These are phyloP conservation scores for Pipistrellus nathusii DNA, from an alignment of 2,797 vertebrate genomes.

Conservation along the genomic window DNA sequence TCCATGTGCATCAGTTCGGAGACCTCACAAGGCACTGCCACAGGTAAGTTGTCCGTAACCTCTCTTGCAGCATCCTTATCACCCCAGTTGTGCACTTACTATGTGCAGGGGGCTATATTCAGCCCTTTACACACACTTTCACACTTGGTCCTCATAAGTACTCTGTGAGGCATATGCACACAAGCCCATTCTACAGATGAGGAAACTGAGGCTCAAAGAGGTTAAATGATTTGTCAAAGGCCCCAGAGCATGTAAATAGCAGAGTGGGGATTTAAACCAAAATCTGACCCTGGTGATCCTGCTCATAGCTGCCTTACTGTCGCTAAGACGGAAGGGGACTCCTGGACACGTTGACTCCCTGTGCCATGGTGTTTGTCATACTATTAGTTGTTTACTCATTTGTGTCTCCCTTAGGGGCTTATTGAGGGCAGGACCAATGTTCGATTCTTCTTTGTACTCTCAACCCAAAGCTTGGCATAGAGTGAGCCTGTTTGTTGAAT, in stretches of 20 bases:
- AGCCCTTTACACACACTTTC: neutral
- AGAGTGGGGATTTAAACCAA: slow-evolving; percentile 22
- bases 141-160: neutral
- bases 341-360: neutral
- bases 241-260: neutral
- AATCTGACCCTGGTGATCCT: neutral
- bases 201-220: slow-evolving; percentile 12
- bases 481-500: neutral
- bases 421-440: neutral
- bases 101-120: neutral
- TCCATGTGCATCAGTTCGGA: slow-evolving; percentile 93
- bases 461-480: neutral
- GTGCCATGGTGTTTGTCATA: neutral
- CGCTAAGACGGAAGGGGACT: neutral
- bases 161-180: neutral
- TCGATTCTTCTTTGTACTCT: neutral
- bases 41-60: slow-evolving; percentile 86
- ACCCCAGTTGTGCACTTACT: neutral
- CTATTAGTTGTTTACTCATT: neutral
- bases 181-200: neutral
- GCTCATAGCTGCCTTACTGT: neutral
- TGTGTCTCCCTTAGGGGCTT: neutral
- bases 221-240: slow-evolving; percentile 1
- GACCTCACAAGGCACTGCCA: slow-evolving; percentile 91
- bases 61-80: neutral